Base-by-base conservation (phyloP, 2,888 invertebrate species). In the Metacarcinus magister region DNA sequence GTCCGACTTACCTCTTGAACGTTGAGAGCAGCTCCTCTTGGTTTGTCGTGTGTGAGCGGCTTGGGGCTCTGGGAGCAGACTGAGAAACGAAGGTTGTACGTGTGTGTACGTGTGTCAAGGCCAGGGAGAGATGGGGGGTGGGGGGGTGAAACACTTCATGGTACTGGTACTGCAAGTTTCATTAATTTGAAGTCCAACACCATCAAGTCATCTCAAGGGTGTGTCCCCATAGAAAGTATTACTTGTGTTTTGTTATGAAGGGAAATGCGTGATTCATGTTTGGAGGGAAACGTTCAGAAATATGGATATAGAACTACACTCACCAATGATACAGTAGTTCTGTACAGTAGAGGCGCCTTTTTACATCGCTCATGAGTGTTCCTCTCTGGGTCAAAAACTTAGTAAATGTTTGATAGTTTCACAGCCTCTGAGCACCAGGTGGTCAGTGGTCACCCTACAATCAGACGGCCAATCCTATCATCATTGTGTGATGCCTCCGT, bases 201-300 rank as follows among this genome's bases (percentile, higher is more conserved):
- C 87, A 87, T 23, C n/a, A 13, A 39, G 87, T 39, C 87, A 87
- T 87, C 87, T 87, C 87, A 39, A 39, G 87, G 39, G 87, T 87
- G 87, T 87, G 87, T 39, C 39, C 39, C 39, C 39, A 39, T 39
- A 39, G 39, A 39, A 39, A 39, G 39, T 39, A 39, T 39, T 39
- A 39, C 39, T 39, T 39, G 39, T 39, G 39, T 39, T 39, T 39
- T 39, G 39, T 39, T 39, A 39, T 39, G 39, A 39, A 39, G 39
- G 2, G 39, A 39, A 39, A 39, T 39, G 39, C 39, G 39, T 39
- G 39, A 39, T 39, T 39, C 39, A 39, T 39, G 39, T 39, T 39
- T 39, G 39, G 39, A 39, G 39, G 39, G 39, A 39, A 39, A 39
- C 39, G 39, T 39, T 39, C 39, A 39, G 39, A 39, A 39, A 39